Evolutionary conservation across 2,888 invertebrate genomes (phyloP), one percentile per base, ranked within the genome.

Genomic region (Nephrocerus scutellatus): DNA sequence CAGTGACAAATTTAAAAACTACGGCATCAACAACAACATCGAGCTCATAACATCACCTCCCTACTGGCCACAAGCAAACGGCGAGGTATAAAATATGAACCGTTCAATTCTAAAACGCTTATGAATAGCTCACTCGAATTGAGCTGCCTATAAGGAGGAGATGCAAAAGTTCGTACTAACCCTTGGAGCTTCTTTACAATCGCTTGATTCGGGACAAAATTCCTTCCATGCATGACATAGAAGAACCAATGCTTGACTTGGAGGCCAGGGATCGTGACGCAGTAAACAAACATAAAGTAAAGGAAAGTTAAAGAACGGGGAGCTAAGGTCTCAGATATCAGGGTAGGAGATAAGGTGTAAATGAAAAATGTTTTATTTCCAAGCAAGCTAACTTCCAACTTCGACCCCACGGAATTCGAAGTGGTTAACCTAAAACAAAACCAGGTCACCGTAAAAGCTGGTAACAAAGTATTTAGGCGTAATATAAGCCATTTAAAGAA

Each of bases 401-500:
- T 47, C 32, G 24, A 35, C n/a, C 12, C 29, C 9, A 28, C 30
- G 6, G 40, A 39, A 12, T 41, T 38, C 14, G 15, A 37, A 25
- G 36, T 43, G 5, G 30, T 39, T 5, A 31, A 41, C 19, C 25
- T 28, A 22, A 39, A 32, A 23, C 34, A 40, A 8, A 39, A 39
- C 15, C 43, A 43, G 12, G 39, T 40, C 6, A 28, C 19, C 15
- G 25, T 45, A 13, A 14, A 16, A 12, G 37, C 13, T 2, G 30
- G 26, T 3, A 35, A 31, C 14, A 44, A 37, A 31, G 33, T 13
- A 2, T 23, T 31, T 16, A 35, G 38, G n/a, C 21, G 47, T 13
- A 47, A 44, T 31, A 31, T 38, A 18, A 40, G 33, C 21, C 42
- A 44, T n/a, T n/a, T 43, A 2, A 43, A 44, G 36, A 43, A 31